A percentile compares a stretch with the other conserved stretches of the same genome.
Conservation (phyloP, 2,113 vertebrate genomes). For the Pao palembangensis region DNA sequence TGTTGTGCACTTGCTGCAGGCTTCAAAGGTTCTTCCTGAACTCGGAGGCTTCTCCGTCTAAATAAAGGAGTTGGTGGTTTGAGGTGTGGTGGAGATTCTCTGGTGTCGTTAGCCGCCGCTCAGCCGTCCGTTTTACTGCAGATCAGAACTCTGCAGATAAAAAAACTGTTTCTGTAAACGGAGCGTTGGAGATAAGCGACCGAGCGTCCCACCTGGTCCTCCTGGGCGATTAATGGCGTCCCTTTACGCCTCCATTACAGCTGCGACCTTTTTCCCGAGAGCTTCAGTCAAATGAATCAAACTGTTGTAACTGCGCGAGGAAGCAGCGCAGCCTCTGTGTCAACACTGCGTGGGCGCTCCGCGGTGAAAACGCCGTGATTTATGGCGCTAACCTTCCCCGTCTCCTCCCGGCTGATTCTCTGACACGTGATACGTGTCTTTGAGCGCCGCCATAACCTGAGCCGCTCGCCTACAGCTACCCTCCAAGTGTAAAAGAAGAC, state of each 20-base stretch:
- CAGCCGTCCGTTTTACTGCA: not conserved
- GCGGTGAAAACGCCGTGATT: conserved; percentile 37
- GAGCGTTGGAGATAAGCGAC: conserved; percentile 28
- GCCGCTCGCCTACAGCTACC: not conserved
- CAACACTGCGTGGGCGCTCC: not conserved
- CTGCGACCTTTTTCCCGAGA: conserved; percentile 3
- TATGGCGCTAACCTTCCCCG: conserved; percentile 4
- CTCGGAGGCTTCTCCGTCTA: conserved; percentile 8
- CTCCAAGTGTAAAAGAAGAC: no score
- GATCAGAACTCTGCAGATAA: no score
- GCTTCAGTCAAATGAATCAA: conserved; percentile 14
- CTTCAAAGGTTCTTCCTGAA: conserved; percentile 10
- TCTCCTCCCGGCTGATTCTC: conserved; percentile 10
- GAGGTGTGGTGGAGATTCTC: conserved; percentile 24
- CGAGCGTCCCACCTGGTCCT: no score
- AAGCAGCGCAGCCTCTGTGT: conserved; percentile 12
- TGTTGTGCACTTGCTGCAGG: conserved; percentile 8
- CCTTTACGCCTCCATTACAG: not conserved
- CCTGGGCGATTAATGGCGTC: no score
- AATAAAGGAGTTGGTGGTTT: conserved; percentile 22
- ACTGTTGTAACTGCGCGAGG: conserved; percentile 26
- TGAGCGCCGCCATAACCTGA: conserved; percentile 13
- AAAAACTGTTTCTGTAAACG: not conserved
- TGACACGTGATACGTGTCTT: conserved; percentile 39
- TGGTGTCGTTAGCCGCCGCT: conserved; percentile 27